Conservation (phyloP, 2,888 invertebrate species). For the Lycocerus yunnanus region DNA sequence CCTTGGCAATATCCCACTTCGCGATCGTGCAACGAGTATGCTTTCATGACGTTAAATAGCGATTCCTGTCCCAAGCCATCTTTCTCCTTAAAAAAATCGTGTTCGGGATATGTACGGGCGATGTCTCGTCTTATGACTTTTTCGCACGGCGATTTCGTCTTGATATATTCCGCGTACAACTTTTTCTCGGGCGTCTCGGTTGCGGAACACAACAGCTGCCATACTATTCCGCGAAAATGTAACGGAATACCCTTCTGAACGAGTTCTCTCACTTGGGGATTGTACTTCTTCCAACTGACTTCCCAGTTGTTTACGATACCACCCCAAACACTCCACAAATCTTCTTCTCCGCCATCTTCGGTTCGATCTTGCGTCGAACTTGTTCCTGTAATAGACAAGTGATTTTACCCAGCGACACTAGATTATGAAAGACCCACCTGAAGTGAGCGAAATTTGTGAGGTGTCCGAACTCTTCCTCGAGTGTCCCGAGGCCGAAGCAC, state of each 20-base stretch:
- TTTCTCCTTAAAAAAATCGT: conserved; percentile 98
- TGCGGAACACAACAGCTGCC: conserved; percentile 95
- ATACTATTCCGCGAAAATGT: conserved; percentile 95
- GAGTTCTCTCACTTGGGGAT: conserved; percentile 83
- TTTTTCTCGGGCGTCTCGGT: conserved; percentile 89
- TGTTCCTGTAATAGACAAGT: no score
- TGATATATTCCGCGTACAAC: conserved; percentile 93
- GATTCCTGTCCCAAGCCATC: conserved; percentile 97
- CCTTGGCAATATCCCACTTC: conserved; percentile 99
- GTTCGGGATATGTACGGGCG: conserved; percentile 97
- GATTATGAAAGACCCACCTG: conserved; percentile 70
- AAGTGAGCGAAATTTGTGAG: conserved; percentile 86
- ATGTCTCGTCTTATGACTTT: conserved; percentile 97
- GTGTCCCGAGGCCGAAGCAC: conserved; percentile 67
- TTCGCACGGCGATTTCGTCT: conserved; percentile 96
- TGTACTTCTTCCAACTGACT: conserved; percentile 85
- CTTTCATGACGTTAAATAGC: conserved; percentile 99
- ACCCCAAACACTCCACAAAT: conserved; percentile 92
- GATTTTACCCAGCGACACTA: no score
- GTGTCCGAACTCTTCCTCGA: conserved; percentile 93
- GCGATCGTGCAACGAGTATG: conserved; percentile 95
- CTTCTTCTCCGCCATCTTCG: conserved; percentile 76
- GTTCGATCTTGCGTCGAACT: conserved; percentile 61
- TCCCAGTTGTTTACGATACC: conserved; percentile 96
- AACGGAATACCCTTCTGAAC: conserved; percentile 95